Evolutionary conservation across 2,888 invertebrate genomes (phyloP), one percentile per base, ranked within the genome.

Genomic region (Esperia sulphurella): DNA sequence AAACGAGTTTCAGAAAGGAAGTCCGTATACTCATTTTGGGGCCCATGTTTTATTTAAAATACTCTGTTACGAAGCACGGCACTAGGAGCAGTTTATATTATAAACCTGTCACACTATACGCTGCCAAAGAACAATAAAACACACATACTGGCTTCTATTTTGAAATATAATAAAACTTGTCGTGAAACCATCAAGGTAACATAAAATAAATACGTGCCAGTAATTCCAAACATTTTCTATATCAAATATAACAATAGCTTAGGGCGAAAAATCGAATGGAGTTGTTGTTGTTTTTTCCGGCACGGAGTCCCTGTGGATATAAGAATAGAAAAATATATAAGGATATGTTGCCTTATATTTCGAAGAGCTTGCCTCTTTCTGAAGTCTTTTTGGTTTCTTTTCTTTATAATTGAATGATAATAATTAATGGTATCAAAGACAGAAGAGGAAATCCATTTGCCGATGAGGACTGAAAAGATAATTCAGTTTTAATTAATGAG

Each of bases 151-250:
- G 31, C 39, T 39, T 42, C 28, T 14, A 46, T 39, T 46, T 28
- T 14, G 10, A 43, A 46, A 46, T 43, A 49, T 45, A 56, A 56
- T 58, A 58, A 61, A 58, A 35, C 48, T 52, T 58, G 57, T 61
- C 53, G 55, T 45, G 48, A 52, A 51, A 53, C 45, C 49, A 48
- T 55, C 53, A 54, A 46, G 48, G 49, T 44, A 51, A 57, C 58
- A 45, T 60, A 58, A 55, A 61, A 61, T 57, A 55, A 58, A 60
- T 50, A 58, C 58, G 60, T 58, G 61, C 48, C 41, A 47, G 48
- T 53, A 57, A 53, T 62, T 52, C 45, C 41, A 37, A 53, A 54
- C 49, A 50, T 43, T 51, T 49, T 49, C 46, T 41, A 43, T 48
- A 49, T 58, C 50, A 52, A 54, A 50, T 41, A 43, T 46, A 49